Base-by-base conservation (phyloP, 2,113 vertebrate genomes). In the Hucho hucho region DNA sequence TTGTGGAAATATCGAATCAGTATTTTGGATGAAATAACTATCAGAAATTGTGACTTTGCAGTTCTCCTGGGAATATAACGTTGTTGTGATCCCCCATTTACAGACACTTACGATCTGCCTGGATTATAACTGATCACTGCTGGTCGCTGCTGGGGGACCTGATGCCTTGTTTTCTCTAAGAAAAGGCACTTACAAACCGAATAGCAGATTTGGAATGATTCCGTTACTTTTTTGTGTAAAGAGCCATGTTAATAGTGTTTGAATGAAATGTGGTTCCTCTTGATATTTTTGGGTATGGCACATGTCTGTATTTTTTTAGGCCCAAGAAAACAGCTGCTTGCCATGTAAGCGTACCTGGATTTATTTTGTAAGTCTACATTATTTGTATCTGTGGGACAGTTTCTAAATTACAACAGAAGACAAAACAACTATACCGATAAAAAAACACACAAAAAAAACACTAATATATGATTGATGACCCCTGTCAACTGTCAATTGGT, bases 321-420 rank as follows among this genome's bases (percentile, higher is more conserved):
- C 92, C 93, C 93, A 87, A 88, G 80, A 84, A 82, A 79, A 89
- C 90, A 94, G 94, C 92, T 99, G 98, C 98, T 99, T 98, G 95
- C 97, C 94, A 87, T 98, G 98, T 98, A 97, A 99, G 98, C 98
- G 95, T 96, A 94, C 91, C 94, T 95, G 94, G 95, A 96, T 97
- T 95, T 98, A 98, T 97, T 99, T 98, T 98, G 95, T 98, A 98
- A 97, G 91, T 93, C 90, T 87, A 89, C 93, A 95, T 96, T 96
- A 96, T 98, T 98, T 96, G 95, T 98, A 98, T 97, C 94, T 95
- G 97, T 98, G 96, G 95, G 97, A 95, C 96, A 96, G 95, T 98
- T 98, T 99, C 96, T 98, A 97, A 96, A 98, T 91, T 91, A 93
- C 90, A 90, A 89, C 82, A 75, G 88, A 87, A 85, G 79, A 89